Base-by-base conservation (phyloP, 2,797 vertebrate genomes). In the Crenichthys baileyi region DNA sequence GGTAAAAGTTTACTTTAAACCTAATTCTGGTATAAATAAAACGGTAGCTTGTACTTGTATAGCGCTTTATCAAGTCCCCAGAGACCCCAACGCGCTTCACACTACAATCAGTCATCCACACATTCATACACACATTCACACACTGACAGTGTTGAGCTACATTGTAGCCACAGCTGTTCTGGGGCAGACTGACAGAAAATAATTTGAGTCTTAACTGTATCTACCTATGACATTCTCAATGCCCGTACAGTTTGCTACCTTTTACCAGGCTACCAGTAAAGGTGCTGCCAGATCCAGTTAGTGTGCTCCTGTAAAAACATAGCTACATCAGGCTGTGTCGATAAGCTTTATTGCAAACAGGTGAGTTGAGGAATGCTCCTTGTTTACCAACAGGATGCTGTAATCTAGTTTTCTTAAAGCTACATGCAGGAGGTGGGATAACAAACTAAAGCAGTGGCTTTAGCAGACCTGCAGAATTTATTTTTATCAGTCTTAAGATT, bases 311-410 rank as follows among this genome's bases (percentile, higher is more conserved):
- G 79, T 84, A 51, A 81, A 51, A 86, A 81, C 80, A 80, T 73
- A 77, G 70, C 65, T 85, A 83, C 77, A 83, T 88, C 78, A 68
- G 83, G 81, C 73, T 73, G 70, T 78, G 79, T 13, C 67, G 18
- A 75, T 36, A 79, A 72, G 83, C 61, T 82, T 90, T 80, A 88
- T 77, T 90, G 85, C 79, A 86, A 89, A 85, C 85, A 90, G 81
- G 41, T 61, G 20, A 70, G 29, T 55, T 68, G 63, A 77, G 82
- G 78, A 88, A 86, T 80, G 80, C 76, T 77, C 75, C 82, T 71
- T 85, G 72, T 87, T 83, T 84, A 79, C 83, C 68, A 56, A 79
- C 85, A 87, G 68, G 78, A 77, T 77, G 72, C 56, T 75, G 75
- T 74, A 76, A 84, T 89, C 80, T 82, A 87, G 75, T 85, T 88